Percentiles rank a stretch among this genome's conserved stretches.
These are phyloP conservation scores for Chrysoperla carnea DNA, from an alignment of 1,140 invertebrate genomes.

Conservation along the genomic window DNA sequence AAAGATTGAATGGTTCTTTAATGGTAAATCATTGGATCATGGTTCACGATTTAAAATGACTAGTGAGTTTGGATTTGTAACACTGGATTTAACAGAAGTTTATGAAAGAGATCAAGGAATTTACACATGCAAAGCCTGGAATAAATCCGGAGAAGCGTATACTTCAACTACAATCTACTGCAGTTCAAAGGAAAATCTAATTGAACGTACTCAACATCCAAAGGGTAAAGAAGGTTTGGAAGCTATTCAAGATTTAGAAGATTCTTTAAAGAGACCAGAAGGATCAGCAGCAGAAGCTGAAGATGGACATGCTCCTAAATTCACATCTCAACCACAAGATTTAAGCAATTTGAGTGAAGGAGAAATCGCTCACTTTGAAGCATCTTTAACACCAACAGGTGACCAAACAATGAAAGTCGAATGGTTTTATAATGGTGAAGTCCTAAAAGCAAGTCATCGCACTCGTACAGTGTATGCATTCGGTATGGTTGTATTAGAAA, in stretches of 20 bases:
- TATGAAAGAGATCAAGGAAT: constrained; percentile 89
- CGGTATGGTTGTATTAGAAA: constrained; percentile 88
- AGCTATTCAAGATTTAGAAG: constrained; percentile 79
- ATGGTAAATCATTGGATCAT: constrained; percentile 70
- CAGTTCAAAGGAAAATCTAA: constrained; percentile 60
- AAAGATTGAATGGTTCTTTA: constrained; percentile 89
- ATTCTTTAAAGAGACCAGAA: constrained; percentile 56
- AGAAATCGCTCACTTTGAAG: constrained; percentile 88
- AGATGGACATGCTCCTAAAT: constrained; percentile 66
- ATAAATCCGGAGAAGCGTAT: constrained; percentile 76
- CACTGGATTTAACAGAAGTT: constrained; percentile 72
- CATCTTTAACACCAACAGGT: constrained; percentile 77
- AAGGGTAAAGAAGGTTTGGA: constrained; percentile 81
- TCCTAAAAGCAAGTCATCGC: constrained; percentile 73
- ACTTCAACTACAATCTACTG: constrained; percentile 79
- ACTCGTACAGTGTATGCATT: constrained; percentile 85
- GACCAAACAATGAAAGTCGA: constrained; percentile 94
- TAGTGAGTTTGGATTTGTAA: constrained; percentile 85
- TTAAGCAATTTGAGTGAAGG: constrained; percentile 69
- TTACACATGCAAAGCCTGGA: constrained; percentile 78
- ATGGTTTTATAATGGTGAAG: constrained; percentile 91
- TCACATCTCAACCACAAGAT: constrained; percentile 73
- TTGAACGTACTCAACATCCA: constrained; percentile 80
- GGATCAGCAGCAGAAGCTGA: constrained; percentile 46
- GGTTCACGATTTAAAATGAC: constrained; percentile 74